Evolutionary conservation across 37 sponge, comb jelly and placozoan species (phyloP).

Genomic region (Ephydatia muelleri): DNA sequence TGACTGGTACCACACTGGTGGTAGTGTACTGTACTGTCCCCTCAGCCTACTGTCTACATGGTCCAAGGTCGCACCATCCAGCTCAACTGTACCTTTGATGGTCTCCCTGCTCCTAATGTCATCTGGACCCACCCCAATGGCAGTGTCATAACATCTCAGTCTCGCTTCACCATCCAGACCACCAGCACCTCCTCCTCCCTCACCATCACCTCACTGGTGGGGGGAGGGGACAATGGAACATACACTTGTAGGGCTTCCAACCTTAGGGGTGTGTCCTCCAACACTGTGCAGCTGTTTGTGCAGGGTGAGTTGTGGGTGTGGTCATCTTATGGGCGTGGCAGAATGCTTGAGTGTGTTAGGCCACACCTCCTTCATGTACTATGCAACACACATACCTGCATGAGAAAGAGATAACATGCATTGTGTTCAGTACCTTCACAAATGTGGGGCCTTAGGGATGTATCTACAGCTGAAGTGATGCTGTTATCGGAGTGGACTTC

Average conservation of each 20-base stretch:
- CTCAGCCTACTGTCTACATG: not conserved
- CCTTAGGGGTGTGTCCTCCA: not conserved
- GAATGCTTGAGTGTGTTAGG: too few relatives aligned
- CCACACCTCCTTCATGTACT: too few relatives aligned
- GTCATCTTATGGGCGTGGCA: too few relatives aligned
- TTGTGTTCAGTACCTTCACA: too few relatives aligned
- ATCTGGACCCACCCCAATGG: constrained; percentile 40
- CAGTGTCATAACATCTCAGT: not conserved
- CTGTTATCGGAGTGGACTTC: too few relatives aligned
- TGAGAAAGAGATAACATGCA: too few relatives aligned
- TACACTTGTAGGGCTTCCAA: not conserved
- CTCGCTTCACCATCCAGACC: not conserved
- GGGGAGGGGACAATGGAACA: not conserved
- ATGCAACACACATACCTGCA: too few relatives aligned
- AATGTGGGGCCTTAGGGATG: too few relatives aligned
- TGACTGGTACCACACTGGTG: not conserved
- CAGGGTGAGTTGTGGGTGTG: too few relatives aligned
- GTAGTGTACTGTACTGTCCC: not conserved
- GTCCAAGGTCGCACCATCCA: not conserved
- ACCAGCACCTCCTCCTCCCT: not conserved
- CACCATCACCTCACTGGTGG: not conserved
- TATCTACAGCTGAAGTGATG: too few relatives aligned
- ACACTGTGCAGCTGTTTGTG: not conserved
- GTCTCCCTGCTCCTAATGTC: constrained; percentile 21
- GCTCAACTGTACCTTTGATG: constrained; percentile 22